Percentiles rank a stretch among this genome's conserved stretches.
Evolutionary conservation across 2,888 invertebrate species (phyloP).

Genomic region (Petrolisthes cinctipes): DNA sequence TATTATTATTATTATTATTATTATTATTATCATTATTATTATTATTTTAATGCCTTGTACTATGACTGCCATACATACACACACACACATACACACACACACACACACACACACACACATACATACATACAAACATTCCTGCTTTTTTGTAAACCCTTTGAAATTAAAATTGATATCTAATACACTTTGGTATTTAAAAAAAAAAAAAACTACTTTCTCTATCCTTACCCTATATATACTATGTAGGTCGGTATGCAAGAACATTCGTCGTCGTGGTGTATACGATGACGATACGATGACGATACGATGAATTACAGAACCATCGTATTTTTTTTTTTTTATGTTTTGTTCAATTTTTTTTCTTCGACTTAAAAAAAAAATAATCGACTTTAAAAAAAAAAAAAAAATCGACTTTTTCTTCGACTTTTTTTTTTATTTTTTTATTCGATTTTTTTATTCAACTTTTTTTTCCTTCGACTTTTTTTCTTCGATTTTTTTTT

Average conservation of each 20-base stretch:
- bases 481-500: neutral
- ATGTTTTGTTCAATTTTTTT: no score
- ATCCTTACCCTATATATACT: no score
- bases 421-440: neutral
- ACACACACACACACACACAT: constrained; percentile 7
- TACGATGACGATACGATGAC: no score
- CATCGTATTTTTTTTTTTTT: no score
- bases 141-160: constrained; percentile 30
- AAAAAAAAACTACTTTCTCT: no score
- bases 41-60: constrained; percentile 28
- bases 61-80: constrained; percentile 29
- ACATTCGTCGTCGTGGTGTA: no score
- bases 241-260: no score
- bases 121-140: neutral
- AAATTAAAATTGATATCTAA: constrained; percentile 41
- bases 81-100: neutral
- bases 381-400: no score
- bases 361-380: neutral
- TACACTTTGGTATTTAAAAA: constrained; percentile 1
- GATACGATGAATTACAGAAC: no score
- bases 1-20: neutral
- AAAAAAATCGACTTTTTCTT: neutral
- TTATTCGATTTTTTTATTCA: neutral
- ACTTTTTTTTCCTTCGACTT: neutral
- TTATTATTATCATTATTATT: neutral